Conservation (phyloP, 2,797 vertebrate genomes). For the Erpetoichthys calabaricus region DNA sequence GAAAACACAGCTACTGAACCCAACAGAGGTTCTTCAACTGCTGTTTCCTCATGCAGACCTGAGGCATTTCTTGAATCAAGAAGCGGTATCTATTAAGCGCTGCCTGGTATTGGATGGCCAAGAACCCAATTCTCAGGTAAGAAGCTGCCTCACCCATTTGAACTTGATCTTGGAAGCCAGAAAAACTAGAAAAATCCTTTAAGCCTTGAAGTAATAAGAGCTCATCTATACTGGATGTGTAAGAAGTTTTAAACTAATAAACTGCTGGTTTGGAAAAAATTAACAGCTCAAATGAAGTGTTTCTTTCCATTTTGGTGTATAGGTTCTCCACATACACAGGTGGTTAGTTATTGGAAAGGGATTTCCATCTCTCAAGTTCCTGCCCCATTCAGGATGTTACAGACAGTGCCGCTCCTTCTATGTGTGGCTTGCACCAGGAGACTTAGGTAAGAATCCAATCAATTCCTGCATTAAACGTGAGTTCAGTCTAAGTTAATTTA, state of each 20-base stretch:
- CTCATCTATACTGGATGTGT: too few relatives aligned
- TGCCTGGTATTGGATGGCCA: slow-evolving; percentile 48
- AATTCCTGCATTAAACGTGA: too few relatives aligned
- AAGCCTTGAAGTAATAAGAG: too few relatives aligned
- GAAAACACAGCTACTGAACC: slow-evolving; percentile 32
- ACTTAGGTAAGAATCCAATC: slow-evolving; percentile 54
- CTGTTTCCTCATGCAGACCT: slow-evolving; percentile 49
- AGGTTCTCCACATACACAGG: slow-evolving; percentile 60
- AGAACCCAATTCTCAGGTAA: slow-evolving; percentile 43
- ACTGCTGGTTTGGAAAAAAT: too few relatives aligned
- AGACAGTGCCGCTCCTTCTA: slow-evolving; percentile 67
- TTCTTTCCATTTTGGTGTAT: not conserved
- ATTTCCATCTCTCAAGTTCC: slow-evolving; percentile 56
- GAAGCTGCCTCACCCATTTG: slow-evolving; percentile 4
- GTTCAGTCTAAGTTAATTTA: too few relatives aligned
- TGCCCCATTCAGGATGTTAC: slow-evolving; percentile 61
- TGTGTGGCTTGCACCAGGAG: slow-evolving; percentile 66
- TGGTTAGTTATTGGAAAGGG: slow-evolving; percentile 70
- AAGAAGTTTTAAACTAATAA: too few relatives aligned
- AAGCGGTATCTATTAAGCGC: slow-evolving; percentile 45
- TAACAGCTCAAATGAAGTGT: too few relatives aligned
- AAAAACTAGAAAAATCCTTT: too few relatives aligned
- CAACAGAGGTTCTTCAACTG: slow-evolving; percentile 48
- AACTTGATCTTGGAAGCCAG: too few relatives aligned
- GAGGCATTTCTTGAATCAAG: slow-evolving; percentile 49